These are phyloP conservation scores for Aphaenogaster rudis DNA, from an alignment of 1,140 invertebrate genomes.

Conservation along the genomic window DNA sequence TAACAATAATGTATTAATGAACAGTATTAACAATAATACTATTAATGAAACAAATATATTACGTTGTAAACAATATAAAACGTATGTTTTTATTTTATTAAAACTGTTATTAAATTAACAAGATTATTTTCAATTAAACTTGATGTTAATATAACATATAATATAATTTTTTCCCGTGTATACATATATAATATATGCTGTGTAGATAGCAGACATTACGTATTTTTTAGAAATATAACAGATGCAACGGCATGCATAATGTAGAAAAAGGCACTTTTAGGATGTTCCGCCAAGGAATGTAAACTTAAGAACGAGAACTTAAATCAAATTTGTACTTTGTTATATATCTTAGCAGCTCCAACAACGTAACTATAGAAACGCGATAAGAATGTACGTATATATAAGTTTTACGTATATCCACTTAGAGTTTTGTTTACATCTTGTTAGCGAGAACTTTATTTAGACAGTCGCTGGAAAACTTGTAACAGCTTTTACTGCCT, in stretches of 20 bases:
- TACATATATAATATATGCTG: background rate
- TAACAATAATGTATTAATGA: too few relatives aligned
- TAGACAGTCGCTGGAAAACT: background rate
- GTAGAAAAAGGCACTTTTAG: slow-evolving; percentile 17
- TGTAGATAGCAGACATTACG: background rate
- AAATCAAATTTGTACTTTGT: slow-evolving; percentile 21
- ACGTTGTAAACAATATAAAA: too few relatives aligned
- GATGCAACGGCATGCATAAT: background rate
- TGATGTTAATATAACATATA: too few relatives aligned
- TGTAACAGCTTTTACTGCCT: slow-evolving; percentile 18
- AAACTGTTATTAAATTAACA: too few relatives aligned
- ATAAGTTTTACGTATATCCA: slow-evolving; percentile 18
- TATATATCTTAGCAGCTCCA: background rate
- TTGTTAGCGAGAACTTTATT: slow-evolving; percentile 33
- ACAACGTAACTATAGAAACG: background rate
- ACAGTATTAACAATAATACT: too few relatives aligned
- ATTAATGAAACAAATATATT: too few relatives aligned
- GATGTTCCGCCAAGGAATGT: background rate
- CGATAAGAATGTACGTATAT: slow-evolving; percentile 18
- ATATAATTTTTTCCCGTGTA: background rate
- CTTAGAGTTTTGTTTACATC: slow-evolving; percentile 43
- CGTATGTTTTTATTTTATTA: too few relatives aligned
- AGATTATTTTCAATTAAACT: too few relatives aligned
- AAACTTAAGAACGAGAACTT: slow-evolving; percentile 10
- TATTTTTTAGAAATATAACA: background rate